These are phyloP conservation scores for Agrilus planipennis DNA, from an alignment of 1,140 invertebrate species.

Conservation along the genomic window DNA sequence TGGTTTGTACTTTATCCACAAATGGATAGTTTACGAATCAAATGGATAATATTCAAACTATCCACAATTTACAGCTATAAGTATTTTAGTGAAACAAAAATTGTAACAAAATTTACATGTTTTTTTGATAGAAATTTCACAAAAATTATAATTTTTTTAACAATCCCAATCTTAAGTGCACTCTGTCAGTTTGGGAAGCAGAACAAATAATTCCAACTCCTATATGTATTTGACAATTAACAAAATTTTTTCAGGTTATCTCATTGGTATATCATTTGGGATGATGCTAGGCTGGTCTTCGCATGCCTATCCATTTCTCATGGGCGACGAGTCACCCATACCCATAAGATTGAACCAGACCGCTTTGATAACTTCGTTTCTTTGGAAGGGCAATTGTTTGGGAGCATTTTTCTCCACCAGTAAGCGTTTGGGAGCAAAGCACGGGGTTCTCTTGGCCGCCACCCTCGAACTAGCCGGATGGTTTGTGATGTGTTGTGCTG, in stretches of 20 bases:
- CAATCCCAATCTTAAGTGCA: slow-evolving; percentile 1
- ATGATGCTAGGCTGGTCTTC: slow-evolving; percentile 17
- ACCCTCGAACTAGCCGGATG: slow-evolving; percentile 22
- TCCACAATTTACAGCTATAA: neutral
- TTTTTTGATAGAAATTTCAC: neutral
- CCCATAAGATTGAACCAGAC: slow-evolving; percentile 11
- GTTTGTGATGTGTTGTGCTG: slow-evolving; percentile 26
- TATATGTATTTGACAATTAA: neutral
- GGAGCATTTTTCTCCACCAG: slow-evolving; percentile 14
- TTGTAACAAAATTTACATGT: neutral
- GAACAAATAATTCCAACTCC: neutral
- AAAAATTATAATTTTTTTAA: too few relatives aligned
- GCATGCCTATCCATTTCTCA: slow-evolving; percentile 10
- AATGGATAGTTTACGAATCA: too few relatives aligned
- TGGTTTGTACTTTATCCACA: too few relatives aligned
- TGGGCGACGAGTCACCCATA: slow-evolving; percentile 10
- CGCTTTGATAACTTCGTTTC: slow-evolving; percentile 13
- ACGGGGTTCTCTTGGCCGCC: slow-evolving; percentile 18
- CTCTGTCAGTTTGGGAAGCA: neutral
- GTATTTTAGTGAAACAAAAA: neutral
- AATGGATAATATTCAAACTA: neutral
- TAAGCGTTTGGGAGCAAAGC: slow-evolving; percentile 17
- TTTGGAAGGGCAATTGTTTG: slow-evolving; percentile 15
- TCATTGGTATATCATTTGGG: slow-evolving; percentile 13
- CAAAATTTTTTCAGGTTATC: slow-evolving; percentile 13